Evolutionary conservation across 1,140 invertebrate species (phyloP).

Genomic region (Drosophila truncata): DNA sequence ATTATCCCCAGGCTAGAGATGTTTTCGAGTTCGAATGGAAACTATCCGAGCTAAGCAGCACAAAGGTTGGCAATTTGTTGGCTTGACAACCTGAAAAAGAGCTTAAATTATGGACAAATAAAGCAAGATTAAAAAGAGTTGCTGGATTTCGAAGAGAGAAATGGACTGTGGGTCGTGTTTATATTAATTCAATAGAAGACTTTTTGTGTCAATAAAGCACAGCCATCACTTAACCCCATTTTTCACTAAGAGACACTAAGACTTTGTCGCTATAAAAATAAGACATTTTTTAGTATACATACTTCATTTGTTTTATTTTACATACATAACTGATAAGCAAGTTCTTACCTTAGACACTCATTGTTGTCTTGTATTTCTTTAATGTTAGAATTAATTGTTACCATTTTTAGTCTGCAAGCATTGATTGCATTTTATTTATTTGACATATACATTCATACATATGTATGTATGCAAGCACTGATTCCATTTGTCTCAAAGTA

Average conservation of each 20-base stretch:
- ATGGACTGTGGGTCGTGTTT: constrained; percentile 1
- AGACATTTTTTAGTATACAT: neutral
- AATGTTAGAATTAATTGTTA: neutral
- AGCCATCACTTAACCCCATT: neutral
- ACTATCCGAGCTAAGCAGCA: constrained; percentile 19
- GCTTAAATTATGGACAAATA: constrained; percentile 21
- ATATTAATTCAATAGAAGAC: neutral
- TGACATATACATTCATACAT: too few relatives aligned
- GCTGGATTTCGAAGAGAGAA: constrained; percentile 7
- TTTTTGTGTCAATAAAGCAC: neutral
- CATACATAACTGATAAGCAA: neutral
- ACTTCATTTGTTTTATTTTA: neutral
- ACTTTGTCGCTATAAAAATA: neutral
- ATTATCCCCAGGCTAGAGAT: constrained; percentile 51
- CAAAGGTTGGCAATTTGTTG: constrained; percentile 56
- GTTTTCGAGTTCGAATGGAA: constrained; percentile 22
- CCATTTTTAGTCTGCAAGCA: too few relatives aligned
- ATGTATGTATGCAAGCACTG: too few relatives aligned
- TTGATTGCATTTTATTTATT: too few relatives aligned
- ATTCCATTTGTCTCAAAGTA: too few relatives aligned
- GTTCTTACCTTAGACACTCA: too few relatives aligned
- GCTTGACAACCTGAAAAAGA: constrained; percentile 47
- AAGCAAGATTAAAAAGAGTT: constrained; percentile 12
- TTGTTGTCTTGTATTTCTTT: neutral
- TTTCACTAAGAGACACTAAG: constrained; percentile 8